Conservation (phyloP, 53 echinoderm and acorn worm species). For the Astropecten irregularis region DNA sequence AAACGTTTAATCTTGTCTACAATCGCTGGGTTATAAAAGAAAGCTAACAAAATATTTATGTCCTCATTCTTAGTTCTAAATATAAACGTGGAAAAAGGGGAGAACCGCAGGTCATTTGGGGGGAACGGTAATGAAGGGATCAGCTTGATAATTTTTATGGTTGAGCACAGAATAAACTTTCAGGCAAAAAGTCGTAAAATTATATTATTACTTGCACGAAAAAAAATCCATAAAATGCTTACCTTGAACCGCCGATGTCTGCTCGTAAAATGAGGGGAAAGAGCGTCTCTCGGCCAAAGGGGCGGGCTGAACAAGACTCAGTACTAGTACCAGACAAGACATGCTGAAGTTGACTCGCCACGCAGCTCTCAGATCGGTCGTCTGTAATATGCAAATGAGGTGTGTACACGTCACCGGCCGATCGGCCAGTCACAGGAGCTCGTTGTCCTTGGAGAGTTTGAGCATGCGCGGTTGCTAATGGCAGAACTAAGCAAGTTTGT, state of each 20-base stretch:
- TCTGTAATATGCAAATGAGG: conserved; percentile 33
- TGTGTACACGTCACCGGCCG: neutral
- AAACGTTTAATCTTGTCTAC: too few species aligned
- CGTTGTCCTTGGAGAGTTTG: neutral
- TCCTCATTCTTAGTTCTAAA: neutral
- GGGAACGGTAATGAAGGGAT: neutral
- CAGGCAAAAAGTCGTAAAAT: conserved; percentile 50
- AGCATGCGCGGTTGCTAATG: conserved; percentile 9
- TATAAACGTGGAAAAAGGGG: too few species aligned
- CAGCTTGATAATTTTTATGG: conserved; percentile 23
- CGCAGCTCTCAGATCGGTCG: neutral
- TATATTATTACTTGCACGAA: conserved; percentile 31
- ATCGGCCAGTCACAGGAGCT: conserved; percentile 3
- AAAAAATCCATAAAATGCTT: conserved; percentile 36
- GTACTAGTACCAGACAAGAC: too few species aligned
- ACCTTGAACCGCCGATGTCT: conserved; percentile 44
- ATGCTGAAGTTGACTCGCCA: neutral
- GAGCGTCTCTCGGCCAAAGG: conserved; percentile 11
- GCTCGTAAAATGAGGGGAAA: conserved; percentile 39
- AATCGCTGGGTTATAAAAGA: too few species aligned
- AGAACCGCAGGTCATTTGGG: too few species aligned
- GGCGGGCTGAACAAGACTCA: conserved; percentile 36
- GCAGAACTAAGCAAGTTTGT: too few species aligned
- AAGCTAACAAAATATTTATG: neutral
- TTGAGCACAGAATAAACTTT: conserved; percentile 33